Conservation (phyloP, 2,888 invertebrate species). For the Merodon equestris region DNA sequence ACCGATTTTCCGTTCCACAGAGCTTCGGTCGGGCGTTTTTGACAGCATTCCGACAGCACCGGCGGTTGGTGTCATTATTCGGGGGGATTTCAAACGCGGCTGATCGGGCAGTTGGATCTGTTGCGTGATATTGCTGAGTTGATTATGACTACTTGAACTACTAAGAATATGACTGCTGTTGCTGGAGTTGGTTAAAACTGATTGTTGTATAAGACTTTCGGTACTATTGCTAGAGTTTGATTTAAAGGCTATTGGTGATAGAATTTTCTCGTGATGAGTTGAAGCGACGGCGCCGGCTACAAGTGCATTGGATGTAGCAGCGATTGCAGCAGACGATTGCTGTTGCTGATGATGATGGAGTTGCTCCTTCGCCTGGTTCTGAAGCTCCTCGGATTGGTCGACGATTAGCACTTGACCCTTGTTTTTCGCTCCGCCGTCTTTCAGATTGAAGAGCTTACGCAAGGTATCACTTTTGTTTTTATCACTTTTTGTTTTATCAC, state of each 20-base stretch:
- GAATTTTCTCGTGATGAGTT: conserved; percentile 71
- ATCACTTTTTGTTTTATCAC: conserved; percentile 80
- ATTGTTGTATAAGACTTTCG: conserved; percentile 68
- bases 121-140: conserved; percentile 58
- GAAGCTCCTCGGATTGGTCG: conserved; percentile 81
- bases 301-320: conserved; percentile 37
- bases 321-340: conserved; percentile 39
- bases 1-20: conserved; percentile 70
- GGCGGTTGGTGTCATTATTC: conserved; percentile 66
- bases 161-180: conserved; percentile 56
- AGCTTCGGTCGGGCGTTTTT: conserved; percentile 68
- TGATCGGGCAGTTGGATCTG: conserved; percentile 25
- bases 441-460: conserved; percentile 84
- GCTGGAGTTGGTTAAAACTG: conserved; percentile 64
- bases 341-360: conserved; percentile 71
- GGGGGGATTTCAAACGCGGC: conserved; percentile 70
- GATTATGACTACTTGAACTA: conserved; percentile 58
- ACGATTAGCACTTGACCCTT: conserved; percentile 87
- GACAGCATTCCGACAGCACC: conserved; percentile 22
- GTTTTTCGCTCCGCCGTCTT: conserved; percentile 86
- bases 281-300: conserved; percentile 71
- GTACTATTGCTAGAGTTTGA: conserved; percentile 63
- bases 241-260: conserved; percentile 71
- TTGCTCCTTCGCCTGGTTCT: conserved; percentile 74
- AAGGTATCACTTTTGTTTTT: conserved; percentile 86